Conservation (phyloP, 2,797 vertebrate species). For the Sebastes steindachneri region DNA sequence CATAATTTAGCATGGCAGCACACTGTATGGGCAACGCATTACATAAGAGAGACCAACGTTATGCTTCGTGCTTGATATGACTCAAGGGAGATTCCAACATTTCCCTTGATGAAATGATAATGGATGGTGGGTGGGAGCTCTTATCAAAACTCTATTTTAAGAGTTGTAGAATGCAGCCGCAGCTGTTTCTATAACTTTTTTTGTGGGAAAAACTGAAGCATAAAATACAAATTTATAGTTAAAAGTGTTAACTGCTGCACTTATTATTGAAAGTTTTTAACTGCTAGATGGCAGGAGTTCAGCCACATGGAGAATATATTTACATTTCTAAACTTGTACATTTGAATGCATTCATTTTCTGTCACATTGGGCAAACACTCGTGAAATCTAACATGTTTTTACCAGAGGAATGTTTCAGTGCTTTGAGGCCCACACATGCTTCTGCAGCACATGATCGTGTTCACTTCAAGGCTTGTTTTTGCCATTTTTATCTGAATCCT, state of each 20-base stretch:
- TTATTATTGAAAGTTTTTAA: neutral
- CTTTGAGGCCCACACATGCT: neutral
- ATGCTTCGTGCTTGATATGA: neutral
- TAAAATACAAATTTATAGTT: neutral
- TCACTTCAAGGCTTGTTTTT: neutral
- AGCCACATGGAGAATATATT: neutral
- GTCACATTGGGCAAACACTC: neutral
- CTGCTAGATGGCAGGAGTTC: neutral
- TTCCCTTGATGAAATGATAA: neutral
- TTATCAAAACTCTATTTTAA: neutral
- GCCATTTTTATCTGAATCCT: neutral
- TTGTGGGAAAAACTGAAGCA: neutral
- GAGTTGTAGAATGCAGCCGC: neutral
- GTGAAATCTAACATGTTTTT: neutral
- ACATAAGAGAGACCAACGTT: neutral
- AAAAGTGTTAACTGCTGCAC: neutral
- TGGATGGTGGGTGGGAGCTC: neutral
- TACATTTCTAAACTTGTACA: neutral
- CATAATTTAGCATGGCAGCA: neutral
- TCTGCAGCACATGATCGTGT: neutral
- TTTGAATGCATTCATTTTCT: neutral
- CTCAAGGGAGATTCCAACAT: neutral
- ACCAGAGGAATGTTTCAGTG: neutral
- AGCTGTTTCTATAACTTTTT: neutral
- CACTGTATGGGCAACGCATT: neutral